phyloP scores from a whole-genome alignment of 2,797 vertebrate species.

The Hippopotamyrus pictus region DNA sequence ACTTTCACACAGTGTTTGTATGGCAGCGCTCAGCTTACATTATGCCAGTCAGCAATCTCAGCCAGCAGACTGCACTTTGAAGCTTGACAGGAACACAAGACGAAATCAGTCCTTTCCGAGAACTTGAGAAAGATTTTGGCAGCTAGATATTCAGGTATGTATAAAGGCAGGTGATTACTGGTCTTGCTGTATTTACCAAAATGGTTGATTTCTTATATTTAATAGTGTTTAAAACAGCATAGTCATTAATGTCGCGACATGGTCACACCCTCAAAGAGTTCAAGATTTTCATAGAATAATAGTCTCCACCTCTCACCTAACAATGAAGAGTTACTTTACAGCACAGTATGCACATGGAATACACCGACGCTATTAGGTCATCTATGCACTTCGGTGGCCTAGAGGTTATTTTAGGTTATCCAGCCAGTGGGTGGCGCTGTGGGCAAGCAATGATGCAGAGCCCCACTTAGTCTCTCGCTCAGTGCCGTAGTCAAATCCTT shows the following conservation, averaged over 20 bases:
- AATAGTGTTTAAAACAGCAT: not conserved
- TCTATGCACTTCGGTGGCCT: not conserved
- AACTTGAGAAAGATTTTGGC: not conserved
- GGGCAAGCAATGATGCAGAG: not conserved
- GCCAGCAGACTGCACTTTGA: not conserved
- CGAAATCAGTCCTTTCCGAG: not conserved
- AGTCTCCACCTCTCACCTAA: not conserved
- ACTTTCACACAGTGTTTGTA: not conserved
- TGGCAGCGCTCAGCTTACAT: not conserved
- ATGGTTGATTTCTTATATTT: not conserved
- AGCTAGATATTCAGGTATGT: not conserved
- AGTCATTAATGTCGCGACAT: not conserved
- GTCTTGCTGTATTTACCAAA: not conserved
- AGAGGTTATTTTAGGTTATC: not conserved
- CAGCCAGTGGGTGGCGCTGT: slow-evolving; percentile 12
- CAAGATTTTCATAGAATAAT: not conserved
- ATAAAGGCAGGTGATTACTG: not conserved
- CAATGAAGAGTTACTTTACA: not conserved
- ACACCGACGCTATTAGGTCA: not conserved
- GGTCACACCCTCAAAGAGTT: not conserved
- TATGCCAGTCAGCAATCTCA: not conserved
- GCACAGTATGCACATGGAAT: not conserved
- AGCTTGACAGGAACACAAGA: not conserved
- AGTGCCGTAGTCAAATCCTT: not conserved
- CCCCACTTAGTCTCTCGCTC: not conserved